phyloP scores from a whole-genome alignment of 2,113 vertebrate species.

The Pelecanus crispus region DNA sequence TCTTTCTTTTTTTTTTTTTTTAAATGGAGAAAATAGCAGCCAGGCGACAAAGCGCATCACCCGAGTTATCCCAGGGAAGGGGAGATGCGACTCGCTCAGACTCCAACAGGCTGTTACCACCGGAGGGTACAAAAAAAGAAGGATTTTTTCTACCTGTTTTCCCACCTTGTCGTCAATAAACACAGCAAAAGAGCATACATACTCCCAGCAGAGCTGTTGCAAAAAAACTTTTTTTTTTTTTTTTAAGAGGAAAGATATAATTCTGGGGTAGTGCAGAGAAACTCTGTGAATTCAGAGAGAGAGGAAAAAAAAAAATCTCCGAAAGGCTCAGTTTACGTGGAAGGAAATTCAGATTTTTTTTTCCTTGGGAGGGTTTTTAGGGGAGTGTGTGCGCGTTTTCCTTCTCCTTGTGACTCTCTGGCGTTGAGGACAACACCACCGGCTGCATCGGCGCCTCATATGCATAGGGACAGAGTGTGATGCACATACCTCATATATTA shows the following conservation, averaged over 20 bases:
- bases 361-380: not conserved
- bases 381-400: accelerated
- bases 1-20: not conserved
- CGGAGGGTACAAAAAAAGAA: not conserved
- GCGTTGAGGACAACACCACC: not conserved
- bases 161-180: not conserved
- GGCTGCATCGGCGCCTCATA: not conserved
- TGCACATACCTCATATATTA: not conserved
- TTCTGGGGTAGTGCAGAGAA: not conserved
- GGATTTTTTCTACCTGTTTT: not conserved
- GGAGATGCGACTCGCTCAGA: not conserved
- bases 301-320: not conserved
- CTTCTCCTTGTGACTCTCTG: not conserved
- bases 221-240: not conserved
- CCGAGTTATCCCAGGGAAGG: not conserved
- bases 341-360: not conserved
- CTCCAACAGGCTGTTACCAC: not conserved
- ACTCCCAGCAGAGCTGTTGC: not conserved
- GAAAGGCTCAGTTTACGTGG: not conserved
- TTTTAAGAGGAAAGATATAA: accelerated
- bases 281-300: not conserved
- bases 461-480: not conserved
- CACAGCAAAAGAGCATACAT: not conserved
- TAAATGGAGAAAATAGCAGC: not conserved
- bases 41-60: not conserved